A percentile compares a stretch with the other conserved stretches of the same genome.
Evolutionary conservation across 2,888 invertebrate species (phyloP).

Genomic region (Ornithoptera priamus): DNA sequence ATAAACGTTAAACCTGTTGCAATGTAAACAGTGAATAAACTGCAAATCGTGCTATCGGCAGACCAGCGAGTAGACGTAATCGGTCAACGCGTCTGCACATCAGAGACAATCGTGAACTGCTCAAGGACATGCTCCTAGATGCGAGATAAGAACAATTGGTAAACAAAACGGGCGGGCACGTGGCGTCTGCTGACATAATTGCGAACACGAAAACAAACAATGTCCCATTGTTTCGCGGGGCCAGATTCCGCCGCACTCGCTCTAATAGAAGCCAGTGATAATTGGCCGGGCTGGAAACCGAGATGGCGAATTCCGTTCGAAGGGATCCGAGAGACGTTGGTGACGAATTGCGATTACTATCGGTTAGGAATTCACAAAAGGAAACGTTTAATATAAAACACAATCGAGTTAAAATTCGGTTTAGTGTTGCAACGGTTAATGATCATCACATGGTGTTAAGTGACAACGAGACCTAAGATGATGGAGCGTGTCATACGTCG

Average conservation of each 20-base stretch:
- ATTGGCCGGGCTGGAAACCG: constrained; percentile 20
- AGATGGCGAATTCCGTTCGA: constrained; percentile 2
- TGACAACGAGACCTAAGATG: background rate
- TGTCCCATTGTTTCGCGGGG: constrained; percentile 66
- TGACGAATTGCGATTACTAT: constrained; percentile 1
- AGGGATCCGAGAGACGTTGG: background rate
- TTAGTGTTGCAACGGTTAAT: background rate
- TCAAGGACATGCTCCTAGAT: constrained; percentile 64
- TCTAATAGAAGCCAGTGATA: constrained; percentile 18
- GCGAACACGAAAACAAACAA: constrained; percentile 47
- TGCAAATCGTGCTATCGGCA: background rate
- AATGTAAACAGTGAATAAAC: background rate
- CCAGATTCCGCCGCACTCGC: constrained; percentile 42
- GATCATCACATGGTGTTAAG: background rate
- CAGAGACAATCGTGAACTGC: constrained; percentile 40
- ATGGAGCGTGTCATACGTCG: background rate
- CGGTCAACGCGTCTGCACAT: constrained; percentile 21
- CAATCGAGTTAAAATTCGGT: background rate
- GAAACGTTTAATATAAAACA: background rate
- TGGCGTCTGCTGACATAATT: constrained; percentile 41
- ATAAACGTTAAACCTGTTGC: background rate
- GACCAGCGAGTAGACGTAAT: background rate
- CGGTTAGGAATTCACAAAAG: background rate
- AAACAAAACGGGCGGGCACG: constrained; percentile 55
- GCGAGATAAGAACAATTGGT: constrained; percentile 67